phyloP scores from a whole-genome alignment of 2,888 invertebrate species.

The Netelia virgata region DNA sequence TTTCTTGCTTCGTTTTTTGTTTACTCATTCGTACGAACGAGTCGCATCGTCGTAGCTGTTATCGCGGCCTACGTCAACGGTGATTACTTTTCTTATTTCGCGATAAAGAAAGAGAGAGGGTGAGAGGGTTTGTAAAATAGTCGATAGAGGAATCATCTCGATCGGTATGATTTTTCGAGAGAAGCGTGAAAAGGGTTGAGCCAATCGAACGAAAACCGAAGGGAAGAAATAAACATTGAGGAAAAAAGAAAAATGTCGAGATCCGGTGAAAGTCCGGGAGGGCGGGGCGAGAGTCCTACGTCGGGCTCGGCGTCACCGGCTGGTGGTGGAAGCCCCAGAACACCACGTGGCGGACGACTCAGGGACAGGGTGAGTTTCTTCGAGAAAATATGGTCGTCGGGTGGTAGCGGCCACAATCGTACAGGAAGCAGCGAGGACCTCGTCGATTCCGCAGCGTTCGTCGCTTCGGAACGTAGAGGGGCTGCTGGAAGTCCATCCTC shows the following conservation, averaged over 20 bases:
- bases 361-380: slow-evolving; percentile 92
- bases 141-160: too few species aligned
- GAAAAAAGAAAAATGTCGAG: slow-evolving; percentile 66
- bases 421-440: slow-evolving; percentile 81
- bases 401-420: slow-evolving; percentile 75
- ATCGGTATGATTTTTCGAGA: slow-evolving; percentile 6
- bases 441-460: slow-evolving; percentile 77
- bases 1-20: too few species aligned
- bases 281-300: slow-evolving; percentile 69
- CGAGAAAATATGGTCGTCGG: slow-evolving; percentile 91
- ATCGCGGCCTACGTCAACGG: neutral
- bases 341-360: slow-evolving; percentile 86
- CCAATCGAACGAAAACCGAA: neutral
- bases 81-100: neutral
- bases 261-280: slow-evolving; percentile 71
- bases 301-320: slow-evolving; percentile 64
- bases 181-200: neutral
- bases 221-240: neutral
- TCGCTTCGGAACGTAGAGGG: slow-evolving; percentile 73
- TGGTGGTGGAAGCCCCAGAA: slow-evolving; percentile 79
- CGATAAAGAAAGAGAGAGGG: neutral
- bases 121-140: too few species aligned
- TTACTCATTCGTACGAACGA: neutral
- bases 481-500: slow-evolving; percentile 76
- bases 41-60: neutral